Evolutionary conservation across 1,140 invertebrate species (phyloP).

Genomic region (Linepithema humile): DNA sequence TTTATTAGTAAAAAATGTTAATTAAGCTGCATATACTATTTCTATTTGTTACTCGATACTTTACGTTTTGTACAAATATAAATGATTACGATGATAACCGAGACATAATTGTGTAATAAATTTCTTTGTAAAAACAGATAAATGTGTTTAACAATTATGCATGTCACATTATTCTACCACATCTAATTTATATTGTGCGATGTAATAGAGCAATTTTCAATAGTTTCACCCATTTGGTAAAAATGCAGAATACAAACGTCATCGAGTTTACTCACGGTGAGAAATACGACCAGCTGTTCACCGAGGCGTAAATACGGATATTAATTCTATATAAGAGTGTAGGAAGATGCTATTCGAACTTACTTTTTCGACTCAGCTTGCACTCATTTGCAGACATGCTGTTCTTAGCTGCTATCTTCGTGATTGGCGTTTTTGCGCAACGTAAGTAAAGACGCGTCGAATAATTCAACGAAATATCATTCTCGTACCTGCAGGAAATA

Average conservation of each 20-base stretch:
- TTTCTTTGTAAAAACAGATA: too few species aligned
- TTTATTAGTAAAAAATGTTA: too few species aligned
- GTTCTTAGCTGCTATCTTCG: not conserved
- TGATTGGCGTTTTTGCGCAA: conserved; percentile 5
- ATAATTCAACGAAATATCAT: not conserved
- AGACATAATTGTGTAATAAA: too few species aligned
- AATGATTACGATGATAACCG: too few species aligned
- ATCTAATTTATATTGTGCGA: not conserved
- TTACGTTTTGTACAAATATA: too few species aligned
- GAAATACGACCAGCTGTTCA: not conserved
- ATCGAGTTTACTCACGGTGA: not conserved
- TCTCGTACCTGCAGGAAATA: not conserved
- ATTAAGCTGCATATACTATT: too few species aligned
- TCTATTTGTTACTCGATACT: too few species aligned
- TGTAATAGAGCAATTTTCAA: not conserved
- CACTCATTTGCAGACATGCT: not conserved
- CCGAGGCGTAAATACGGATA: not conserved
- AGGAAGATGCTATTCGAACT: not conserved
- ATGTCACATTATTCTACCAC: not conserved
- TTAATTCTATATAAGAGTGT: conserved; percentile 9
- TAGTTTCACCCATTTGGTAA: not conserved
- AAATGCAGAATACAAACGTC: not conserved
- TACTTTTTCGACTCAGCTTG: not conserved
- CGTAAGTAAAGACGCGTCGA: conserved; percentile 9
- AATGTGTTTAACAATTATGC: too few species aligned